Evolutionary conservation across 2,797 vertebrate genomes (phyloP), one percentile per base, ranked within the genome.

Genomic region (Fundulus diaphanus): DNA sequence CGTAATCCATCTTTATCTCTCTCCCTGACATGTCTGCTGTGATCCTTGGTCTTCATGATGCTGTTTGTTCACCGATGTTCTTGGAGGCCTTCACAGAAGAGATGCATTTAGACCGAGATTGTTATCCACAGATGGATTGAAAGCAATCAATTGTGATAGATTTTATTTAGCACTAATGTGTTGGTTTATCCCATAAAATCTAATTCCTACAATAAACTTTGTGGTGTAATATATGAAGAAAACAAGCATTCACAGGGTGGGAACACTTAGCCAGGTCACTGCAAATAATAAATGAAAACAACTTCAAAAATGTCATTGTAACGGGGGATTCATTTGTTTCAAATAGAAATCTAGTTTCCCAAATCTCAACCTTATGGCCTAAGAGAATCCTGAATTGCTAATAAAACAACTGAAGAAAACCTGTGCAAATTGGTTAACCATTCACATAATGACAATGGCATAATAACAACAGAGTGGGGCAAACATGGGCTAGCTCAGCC

Each of bases 381-480:
- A 11, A 52, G 12, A 70, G 35, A 66, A 15, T 24, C 9, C 5
- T 20, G 44, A 29, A 27, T 59, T 31, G 49, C 1, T 59, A 59
- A 40, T 27, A 51, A 56, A 73, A 70, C 22, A 16, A 8, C 5
- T 18, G 20, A 77, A 63, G 27, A 51, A 22, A 70, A 57, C 27
- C 49, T 59, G 42, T 59, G 49, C 1, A 5, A 37, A 4, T 67
- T 6, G 3, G 27, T 44, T 49, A 20, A 72, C 37, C 73, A 72
- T 59, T 66, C 66, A 35, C 54, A 68, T 61, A 35, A 22, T 57
- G 27, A 16, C 22, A 56, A 56, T 49, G 78, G 44, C 69, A 44
- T 40, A 13, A 52, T 8, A 81, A 72, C 3, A 68, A 75, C 29
- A 63, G 49, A 51, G 33, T 29, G n/a, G 37, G 56, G n/a, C 40